Evolutionary conservation across 2,113 vertebrate genomes (phyloP), one percentile per base, ranked within the genome.

Genomic region (Myotis davidii): DNA sequence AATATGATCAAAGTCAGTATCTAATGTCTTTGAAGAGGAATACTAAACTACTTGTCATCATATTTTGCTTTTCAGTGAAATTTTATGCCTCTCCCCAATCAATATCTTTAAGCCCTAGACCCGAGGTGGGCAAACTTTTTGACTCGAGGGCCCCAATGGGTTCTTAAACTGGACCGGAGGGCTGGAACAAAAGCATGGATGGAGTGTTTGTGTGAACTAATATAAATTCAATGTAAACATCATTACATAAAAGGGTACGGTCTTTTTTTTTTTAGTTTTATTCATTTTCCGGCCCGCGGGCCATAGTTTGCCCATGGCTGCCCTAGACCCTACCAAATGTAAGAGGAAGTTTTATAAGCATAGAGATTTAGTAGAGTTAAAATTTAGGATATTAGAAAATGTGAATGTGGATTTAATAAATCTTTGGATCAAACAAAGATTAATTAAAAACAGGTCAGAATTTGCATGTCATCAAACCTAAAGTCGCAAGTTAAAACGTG

Each of bases 291-390:
- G n/a, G n/a, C n/a, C n/a, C n/a, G n/a, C n/a, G n/a, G n/a, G n/a
- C n/a, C n/a, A n/a, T n/a, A n/a, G n/a, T n/a, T n/a, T n/a, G n/a
- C n/a, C n/a, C n/a, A n/a, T n/a, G n/a, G n/a, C n/a, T n/a, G 13
- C 10, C 4, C 25, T 90, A 50, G 8, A 32, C 23, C 4, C n/a
- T 72, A 37, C 50, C n/a, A 73, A 69, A 56, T 48, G 52, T 42
- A 72, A 91, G 64, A 25, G 29, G 21, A 12, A 87, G 3, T 52
- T 92, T 85, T 70, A 37, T 73, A 86, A 88, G 52, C 42, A 27
- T 29, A 82, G 39, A 13, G 87, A 85, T 37, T 92, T 86, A 90
- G 29, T 78, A 64, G n/a, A 79, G 20, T 94, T 70, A 95, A 94
- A 96, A 73, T 61, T 61, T 72, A 81, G 61, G 65, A 6, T 86